Evolutionary conservation across 2,113 vertebrate genomes (phyloP).

Genomic region (Gallinago paraguaiae): DNA sequence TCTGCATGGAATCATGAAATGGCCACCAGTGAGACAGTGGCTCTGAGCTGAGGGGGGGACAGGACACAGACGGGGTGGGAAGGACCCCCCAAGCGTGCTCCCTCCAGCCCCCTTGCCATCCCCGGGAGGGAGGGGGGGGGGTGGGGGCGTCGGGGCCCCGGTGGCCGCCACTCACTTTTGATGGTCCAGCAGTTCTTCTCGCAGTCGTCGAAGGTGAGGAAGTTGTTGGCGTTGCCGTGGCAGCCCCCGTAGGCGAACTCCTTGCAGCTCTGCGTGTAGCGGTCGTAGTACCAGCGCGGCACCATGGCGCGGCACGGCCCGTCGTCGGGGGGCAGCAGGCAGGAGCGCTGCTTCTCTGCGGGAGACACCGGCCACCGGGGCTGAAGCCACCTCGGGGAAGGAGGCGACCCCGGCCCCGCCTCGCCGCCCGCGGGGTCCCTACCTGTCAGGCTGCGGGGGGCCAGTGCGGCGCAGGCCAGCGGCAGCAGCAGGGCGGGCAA

Average conservation of each 20-base stretch:
- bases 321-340: conserved; percentile 79
- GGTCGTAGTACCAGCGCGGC: conserved; percentile 85
- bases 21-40: not conserved
- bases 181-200: conserved; percentile 84
- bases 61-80: fast-evolving
- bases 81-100: not conserved
- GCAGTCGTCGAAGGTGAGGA: conserved; percentile 78
- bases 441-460: conserved; percentile 11
- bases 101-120: not conserved
- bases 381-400: not conserved
- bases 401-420: not conserved
- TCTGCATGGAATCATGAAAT: not conserved
- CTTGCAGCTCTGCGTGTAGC: conserved; percentile 82
- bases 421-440: not conserved
- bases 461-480: conserved; percentile 1
- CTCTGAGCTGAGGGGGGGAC: too few species aligned
- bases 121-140: not conserved
- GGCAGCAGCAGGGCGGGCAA: conserved; percentile 2
- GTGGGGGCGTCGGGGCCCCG: too few species aligned
- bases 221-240: conserved; percentile 89
- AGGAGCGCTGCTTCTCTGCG: conserved; percentile 71
- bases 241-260: conserved; percentile 88
- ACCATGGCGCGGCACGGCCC: conserved; percentile 81
- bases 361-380: not conserved
- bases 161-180: conserved; percentile 79